Percentiles rank a stretch among this genome's conserved stretches.
phyloP scores from a whole-genome alignment of 2,888 invertebrate genomes.

The Xylophagus ater region DNA sequence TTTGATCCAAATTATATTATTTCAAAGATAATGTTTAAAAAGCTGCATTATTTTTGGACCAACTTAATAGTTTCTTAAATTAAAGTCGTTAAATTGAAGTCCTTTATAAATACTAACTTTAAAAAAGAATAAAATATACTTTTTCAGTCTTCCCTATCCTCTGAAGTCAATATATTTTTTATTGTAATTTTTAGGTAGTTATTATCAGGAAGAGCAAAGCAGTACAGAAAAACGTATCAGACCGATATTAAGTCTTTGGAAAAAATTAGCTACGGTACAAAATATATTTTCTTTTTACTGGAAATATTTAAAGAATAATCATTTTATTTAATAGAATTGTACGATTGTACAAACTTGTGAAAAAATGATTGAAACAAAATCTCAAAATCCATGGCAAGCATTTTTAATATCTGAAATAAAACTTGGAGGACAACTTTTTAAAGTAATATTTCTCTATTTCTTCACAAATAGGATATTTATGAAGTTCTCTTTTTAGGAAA shows the following conservation, averaged over 20 bases:
- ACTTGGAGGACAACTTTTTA: constrained; percentile 27
- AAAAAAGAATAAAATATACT: too few relatives aligned
- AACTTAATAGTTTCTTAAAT: too few relatives aligned
- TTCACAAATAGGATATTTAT: not conserved
- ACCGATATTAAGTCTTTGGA: constrained; percentile 74
- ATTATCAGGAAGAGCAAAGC: constrained; percentile 28
- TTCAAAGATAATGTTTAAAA: not conserved
- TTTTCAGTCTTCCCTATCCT: too few relatives aligned
- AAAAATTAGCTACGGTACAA: constrained; percentile 51
- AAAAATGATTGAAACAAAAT: constrained; percentile 19
- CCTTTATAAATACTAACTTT: too few relatives aligned
- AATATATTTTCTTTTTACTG: not conserved
- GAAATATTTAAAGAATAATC: not conserved
- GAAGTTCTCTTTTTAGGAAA: constrained; percentile 20
- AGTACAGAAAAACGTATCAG: constrained; percentile 49
- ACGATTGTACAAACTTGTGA: constrained; percentile 23
- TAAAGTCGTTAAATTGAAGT: too few relatives aligned
- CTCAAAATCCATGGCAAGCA: constrained; percentile 28
- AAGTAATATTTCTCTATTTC: constrained; percentile 12
- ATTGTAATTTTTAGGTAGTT: constrained; percentile 8
- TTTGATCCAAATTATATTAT: too few relatives aligned
- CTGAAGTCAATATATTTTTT: not conserved
- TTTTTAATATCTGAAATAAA: constrained; percentile 32
- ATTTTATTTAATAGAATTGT: constrained; percentile 22
- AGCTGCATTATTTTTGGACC: too few relatives aligned